phyloP scores from a whole-genome alignment of 92 coral and sea anemone genomes.

The Paramuricea clavata region DNA sequence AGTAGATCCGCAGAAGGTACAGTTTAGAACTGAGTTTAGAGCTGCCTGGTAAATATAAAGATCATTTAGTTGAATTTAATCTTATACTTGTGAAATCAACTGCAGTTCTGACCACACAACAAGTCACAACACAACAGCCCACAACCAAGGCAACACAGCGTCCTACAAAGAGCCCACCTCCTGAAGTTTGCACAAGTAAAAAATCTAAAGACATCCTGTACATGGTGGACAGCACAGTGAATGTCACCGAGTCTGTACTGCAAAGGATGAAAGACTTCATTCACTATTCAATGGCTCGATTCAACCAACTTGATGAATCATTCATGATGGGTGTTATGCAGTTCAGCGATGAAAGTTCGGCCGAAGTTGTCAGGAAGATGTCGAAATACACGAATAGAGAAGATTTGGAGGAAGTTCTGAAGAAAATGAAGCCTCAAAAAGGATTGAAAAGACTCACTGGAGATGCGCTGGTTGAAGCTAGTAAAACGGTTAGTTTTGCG shows the following conservation, averaged over 20 bases:
- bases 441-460: slow-evolving; percentile 28
- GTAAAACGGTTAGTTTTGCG: slow-evolving; percentile 24
- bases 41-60: too few species aligned
- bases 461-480: slow-evolving; percentile 33
- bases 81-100: not conserved
- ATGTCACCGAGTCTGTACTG: not conserved
- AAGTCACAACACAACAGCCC: not conserved
- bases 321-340: slow-evolving; percentile 32
- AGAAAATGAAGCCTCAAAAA: not conserved
- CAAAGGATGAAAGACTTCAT: slow-evolving; percentile 3
- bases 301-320: not conserved
- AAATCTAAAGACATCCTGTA: slow-evolving; percentile 38
- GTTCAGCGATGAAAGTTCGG: slow-evolving; percentile 4
- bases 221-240: slow-evolving; percentile 18
- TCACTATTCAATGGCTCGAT: not conserved
- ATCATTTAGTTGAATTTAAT: too few species aligned
- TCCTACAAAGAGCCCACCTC: slow-evolving; percentile 1
- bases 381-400: not conserved
- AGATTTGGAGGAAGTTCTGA: not conserved
- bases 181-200: not conserved
- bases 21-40: too few species aligned
- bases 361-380: not conserved
- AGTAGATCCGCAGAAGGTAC: too few species aligned
- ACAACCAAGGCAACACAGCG: slow-evolving; percentile 1
- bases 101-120: not conserved